phyloP scores from a whole-genome alignment of 2,888 invertebrate species.

The Eueremaeus valkanovi region DNA sequence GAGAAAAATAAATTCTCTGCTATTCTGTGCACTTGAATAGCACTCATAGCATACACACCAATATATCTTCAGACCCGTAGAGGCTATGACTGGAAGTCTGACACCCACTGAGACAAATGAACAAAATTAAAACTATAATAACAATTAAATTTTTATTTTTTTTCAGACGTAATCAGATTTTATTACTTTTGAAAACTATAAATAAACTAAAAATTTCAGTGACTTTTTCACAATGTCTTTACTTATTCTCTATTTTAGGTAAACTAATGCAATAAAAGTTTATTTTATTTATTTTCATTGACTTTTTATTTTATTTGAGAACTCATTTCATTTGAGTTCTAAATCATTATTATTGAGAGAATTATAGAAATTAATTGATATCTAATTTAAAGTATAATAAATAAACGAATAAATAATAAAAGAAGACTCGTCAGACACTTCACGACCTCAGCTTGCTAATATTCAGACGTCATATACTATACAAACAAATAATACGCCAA shows the following conservation, averaged over 20 bases:
- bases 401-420: too few species aligned
- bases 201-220: neutral
- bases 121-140: conserved; percentile 31
- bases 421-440: too few species aligned
- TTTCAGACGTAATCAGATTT: neutral
- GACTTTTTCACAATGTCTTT: neutral
- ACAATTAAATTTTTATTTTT: conserved; percentile 32
- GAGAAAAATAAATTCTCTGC: neutral
- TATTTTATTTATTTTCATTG: neutral
- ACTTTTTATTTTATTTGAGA: too few species aligned
- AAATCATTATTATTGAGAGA: too few species aligned
- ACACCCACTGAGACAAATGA: conserved; percentile 35
- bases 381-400: too few species aligned
- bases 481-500: too few species aligned
- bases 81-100: neutral
- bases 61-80: conserved; percentile 10
- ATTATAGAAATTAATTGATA: too few species aligned
- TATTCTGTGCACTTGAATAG: neutral
- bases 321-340: too few species aligned
- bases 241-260: neutral
- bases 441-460: too few species aligned
- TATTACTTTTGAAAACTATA: neutral
- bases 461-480: too few species aligned
- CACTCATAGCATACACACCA: neutral
- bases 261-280: neutral